Evolutionary conservation across 2,797 vertebrate genomes (phyloP).

Genomic region (Rousettus madagascariensis): DNA sequence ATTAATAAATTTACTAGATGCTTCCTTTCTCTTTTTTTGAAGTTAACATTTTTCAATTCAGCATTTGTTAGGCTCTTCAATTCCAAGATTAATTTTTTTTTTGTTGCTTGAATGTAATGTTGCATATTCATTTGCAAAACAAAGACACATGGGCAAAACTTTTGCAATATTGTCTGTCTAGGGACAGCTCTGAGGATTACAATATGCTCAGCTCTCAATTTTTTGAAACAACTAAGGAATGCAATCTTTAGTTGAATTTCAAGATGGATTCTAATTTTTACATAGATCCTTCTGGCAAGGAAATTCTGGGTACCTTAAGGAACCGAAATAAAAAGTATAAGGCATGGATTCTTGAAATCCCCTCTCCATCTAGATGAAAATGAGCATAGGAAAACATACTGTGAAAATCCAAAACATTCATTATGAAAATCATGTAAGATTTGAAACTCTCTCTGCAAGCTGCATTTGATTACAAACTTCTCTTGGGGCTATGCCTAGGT

Average conservation of each 20-base stretch:
- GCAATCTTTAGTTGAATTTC: constrained; percentile 76
- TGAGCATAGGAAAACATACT: constrained; percentile 80
- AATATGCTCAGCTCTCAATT: constrained; percentile 80
- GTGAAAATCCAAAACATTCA: constrained; percentile 80
- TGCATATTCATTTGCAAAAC: constrained; percentile 82
- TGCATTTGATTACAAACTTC: constrained; percentile 82
- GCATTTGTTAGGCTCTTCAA: constrained; percentile 74
- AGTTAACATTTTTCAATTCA: constrained; percentile 73
- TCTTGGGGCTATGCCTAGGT: constrained; percentile 80
- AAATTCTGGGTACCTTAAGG: constrained; percentile 78
- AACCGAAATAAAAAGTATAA: constrained; percentile 77
- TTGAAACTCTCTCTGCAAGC: constrained; percentile 76
- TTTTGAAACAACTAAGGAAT: constrained; percentile 77
- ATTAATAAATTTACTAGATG: constrained; percentile 58
- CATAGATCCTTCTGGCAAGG: constrained; percentile 76
- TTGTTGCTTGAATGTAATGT: constrained; percentile 78
- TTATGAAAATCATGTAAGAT: constrained; percentile 79
- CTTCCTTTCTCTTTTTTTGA: constrained; percentile 61
- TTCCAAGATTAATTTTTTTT: constrained; percentile 77
- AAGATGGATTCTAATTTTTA: constrained; percentile 80
- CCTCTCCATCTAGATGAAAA: constrained; percentile 75
- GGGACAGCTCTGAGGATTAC: constrained; percentile 81
- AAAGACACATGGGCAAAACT: constrained; percentile 82
- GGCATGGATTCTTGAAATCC: constrained; percentile 68
- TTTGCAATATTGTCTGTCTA: constrained; percentile 82